A percentile compares a stretch with the other conserved stretches of the same genome.
phyloP scores from a whole-genome alignment of 2,888 invertebrate species.

The Hirtodrosophila duncani region DNA sequence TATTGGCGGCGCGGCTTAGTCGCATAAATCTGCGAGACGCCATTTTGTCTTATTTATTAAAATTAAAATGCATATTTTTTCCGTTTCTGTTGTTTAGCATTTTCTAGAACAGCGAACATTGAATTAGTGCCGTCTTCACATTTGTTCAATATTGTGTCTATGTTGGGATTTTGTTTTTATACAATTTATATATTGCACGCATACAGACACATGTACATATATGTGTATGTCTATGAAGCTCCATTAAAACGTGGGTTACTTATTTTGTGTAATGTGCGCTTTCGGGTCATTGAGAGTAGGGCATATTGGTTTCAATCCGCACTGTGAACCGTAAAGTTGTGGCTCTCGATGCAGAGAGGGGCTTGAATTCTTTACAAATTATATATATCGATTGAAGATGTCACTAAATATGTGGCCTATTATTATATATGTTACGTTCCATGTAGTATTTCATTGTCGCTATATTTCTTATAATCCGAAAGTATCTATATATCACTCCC shows the following conservation, averaged over 20 bases:
- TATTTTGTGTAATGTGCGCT: background rate
- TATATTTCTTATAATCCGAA: too few species aligned
- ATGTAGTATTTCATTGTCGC: too few species aligned
- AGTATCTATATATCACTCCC: too few species aligned
- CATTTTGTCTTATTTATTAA: slow-evolving; percentile 73
- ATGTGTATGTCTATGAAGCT: slow-evolving; percentile 31
- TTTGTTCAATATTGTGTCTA: too few species aligned
- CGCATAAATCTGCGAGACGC: slow-evolving; percentile 65
- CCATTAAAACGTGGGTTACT: slow-evolving; percentile 44
- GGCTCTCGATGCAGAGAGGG: too few species aligned
- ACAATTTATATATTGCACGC: background rate
- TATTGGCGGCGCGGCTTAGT: slow-evolving; percentile 49
- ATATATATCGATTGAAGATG: too few species aligned
- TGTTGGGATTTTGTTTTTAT: background rate
- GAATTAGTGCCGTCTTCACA: slow-evolving; percentile 30
- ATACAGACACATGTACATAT: background rate
- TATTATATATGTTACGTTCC: too few species aligned
- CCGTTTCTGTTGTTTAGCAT: slow-evolving; percentile 3
- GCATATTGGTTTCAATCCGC: slow-evolving; percentile 32
- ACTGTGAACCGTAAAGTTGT: too few species aligned
- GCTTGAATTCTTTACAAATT: too few species aligned
- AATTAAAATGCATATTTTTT: slow-evolving; percentile 67
- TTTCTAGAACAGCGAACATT: background rate
- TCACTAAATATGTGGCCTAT: too few species aligned
- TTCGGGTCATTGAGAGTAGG: background rate